Evolutionary conservation across 2,888 invertebrate genomes (phyloP).

Genomic region (Drosophila multiciliata): DNA sequence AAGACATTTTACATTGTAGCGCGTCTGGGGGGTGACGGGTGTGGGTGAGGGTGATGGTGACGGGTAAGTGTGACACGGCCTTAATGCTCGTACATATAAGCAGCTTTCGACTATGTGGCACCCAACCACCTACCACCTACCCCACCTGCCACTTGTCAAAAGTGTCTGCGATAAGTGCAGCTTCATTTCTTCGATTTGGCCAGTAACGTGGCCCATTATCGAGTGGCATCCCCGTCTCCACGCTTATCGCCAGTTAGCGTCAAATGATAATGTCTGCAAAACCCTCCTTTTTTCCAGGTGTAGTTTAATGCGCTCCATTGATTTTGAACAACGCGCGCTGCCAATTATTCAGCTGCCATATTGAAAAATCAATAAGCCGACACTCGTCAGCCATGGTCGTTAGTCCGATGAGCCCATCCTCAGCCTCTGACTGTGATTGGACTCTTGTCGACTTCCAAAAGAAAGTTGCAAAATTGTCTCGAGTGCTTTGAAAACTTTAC

Average conservation of each 20-base stretch:
- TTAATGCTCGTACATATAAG: constrained; percentile 55
- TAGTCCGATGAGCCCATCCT: constrained; percentile 49
- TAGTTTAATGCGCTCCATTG: constrained; percentile 58
- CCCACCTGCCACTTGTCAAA: constrained; percentile 62
- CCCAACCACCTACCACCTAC: neutral
- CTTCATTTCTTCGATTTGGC: constrained; percentile 75
- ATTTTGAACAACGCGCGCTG: constrained; percentile 45
- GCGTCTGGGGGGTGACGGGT: neutral
- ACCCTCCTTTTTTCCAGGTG: constrained; percentile 3
- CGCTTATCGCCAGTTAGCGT: constrained; percentile 69
- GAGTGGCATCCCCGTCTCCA: constrained; percentile 17
- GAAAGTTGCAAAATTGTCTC: constrained; percentile 82
- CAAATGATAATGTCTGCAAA: constrained; percentile 52
- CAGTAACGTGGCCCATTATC: constrained; percentile 54
- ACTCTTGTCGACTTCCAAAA: constrained; percentile 50
- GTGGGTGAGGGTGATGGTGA: constrained; percentile 2
- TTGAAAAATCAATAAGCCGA: constrained; percentile 68
- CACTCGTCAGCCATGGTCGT: constrained; percentile 60
- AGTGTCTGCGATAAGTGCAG: constrained; percentile 74
- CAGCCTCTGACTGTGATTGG: constrained; percentile 17
- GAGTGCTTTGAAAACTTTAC: constrained; percentile 74
- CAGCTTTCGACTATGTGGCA: constrained; percentile 46
- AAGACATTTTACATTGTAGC: constrained; percentile 33
- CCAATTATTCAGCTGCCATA: constrained; percentile 69
- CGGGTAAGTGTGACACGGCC: constrained; percentile 36